phyloP scores from a whole-genome alignment of 2,888 invertebrate genomes.

The Cheilosia scutellata region DNA sequence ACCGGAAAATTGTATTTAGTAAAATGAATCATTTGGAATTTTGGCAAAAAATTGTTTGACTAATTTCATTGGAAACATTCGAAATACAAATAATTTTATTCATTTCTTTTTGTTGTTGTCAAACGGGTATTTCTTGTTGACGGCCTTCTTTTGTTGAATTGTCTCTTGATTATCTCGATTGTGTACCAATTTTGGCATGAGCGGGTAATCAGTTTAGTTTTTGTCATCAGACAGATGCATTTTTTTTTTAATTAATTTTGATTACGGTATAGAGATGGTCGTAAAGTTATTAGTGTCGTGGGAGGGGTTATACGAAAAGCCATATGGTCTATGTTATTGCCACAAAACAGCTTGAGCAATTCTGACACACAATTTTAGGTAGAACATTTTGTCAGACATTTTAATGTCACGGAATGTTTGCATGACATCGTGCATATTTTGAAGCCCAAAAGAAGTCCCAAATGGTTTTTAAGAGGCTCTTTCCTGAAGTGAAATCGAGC shows the following conservation, averaged over 20 bases:
- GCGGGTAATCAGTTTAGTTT: slow-evolving; percentile 42
- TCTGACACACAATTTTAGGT: no score
- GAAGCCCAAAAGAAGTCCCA: no score
- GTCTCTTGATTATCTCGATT: slow-evolving; percentile 18
- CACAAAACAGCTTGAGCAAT: no score
- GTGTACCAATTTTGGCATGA: slow-evolving; percentile 56
- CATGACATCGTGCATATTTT: no score
- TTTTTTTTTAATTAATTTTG: background rate
- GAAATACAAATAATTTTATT: slow-evolving; percentile 14
- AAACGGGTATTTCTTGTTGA: slow-evolving; percentile 4
- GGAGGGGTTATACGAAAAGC: no score
- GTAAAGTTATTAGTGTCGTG: background rate
- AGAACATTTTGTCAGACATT: no score
- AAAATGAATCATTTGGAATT: slow-evolving; percentile 28
- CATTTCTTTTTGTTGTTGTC: slow-evolving; percentile 12
- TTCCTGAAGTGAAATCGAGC: no score
- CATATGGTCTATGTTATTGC: no score
- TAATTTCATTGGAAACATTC: background rate
- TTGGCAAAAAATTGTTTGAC: background rate
- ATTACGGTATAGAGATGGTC: background rate
- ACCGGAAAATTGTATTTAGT: slow-evolving; percentile 66
- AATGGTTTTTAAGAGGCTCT: no score
- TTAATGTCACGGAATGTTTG: no score
- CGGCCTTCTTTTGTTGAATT: slow-evolving; percentile 31
- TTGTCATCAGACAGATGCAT: slow-evolving; percentile 12